These are phyloP conservation scores for Varanus komodoensis DNA, from an alignment of 2,113 vertebrate genomes.

Conservation along the genomic window DNA sequence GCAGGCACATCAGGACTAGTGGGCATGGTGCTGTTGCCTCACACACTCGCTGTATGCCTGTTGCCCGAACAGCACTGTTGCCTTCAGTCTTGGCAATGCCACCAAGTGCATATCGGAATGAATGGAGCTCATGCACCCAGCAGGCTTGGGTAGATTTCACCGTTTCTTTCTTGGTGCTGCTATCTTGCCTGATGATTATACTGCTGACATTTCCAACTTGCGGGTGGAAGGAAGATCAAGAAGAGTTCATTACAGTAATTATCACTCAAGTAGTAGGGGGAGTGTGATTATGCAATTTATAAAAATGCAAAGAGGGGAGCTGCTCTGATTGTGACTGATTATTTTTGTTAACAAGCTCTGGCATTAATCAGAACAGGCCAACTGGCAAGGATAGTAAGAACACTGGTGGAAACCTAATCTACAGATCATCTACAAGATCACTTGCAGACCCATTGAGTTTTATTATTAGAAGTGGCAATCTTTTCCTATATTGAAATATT, in stretches of 20 bases:
- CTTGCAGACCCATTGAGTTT: not conserved
- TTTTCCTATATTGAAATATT: slow-evolving; percentile 3
- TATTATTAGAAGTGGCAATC: not conserved
- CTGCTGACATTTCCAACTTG: slow-evolving; percentile 25
- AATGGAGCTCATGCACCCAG: not conserved
- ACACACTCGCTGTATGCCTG: no score
- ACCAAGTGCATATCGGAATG: not conserved
- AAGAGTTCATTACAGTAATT: slow-evolving; percentile 37
- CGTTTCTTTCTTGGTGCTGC: not conserved
- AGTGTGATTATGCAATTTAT: slow-evolving; percentile 20
- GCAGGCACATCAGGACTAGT: not conserved
- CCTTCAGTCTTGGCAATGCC: no score
- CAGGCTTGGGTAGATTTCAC: not conserved
- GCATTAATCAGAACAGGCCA: slow-evolving; percentile 23
- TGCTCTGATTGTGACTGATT: slow-evolving; percentile 36
- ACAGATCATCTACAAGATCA: slow-evolving; percentile 2
- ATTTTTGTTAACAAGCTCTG: slow-evolving; percentile 21
- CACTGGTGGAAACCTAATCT: not conserved
- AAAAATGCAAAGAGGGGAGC: slow-evolving; percentile 25
- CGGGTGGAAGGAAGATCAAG: not conserved
- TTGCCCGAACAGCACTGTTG: not conserved
- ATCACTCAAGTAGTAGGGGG: not conserved
- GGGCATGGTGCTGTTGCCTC: not conserved
- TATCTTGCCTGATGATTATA: not conserved
- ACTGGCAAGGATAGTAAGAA: not conserved